Evolutionary conservation across 1,140 invertebrate genomes (phyloP).

Genomic region (Cryptotermes secundus): DNA sequence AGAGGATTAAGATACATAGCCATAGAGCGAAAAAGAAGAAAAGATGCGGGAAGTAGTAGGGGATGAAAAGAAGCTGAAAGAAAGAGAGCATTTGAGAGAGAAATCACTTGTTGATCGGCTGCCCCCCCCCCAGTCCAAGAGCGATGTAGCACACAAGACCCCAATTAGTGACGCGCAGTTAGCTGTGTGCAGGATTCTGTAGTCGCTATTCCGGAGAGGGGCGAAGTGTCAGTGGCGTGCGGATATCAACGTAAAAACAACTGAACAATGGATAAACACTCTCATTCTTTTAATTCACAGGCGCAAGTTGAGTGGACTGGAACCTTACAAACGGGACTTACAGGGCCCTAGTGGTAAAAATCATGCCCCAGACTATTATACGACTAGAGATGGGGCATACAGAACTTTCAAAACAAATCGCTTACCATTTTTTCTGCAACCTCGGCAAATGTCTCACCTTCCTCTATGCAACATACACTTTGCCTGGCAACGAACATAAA

Average conservation of each 20-base stretch:
- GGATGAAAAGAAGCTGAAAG: background rate
- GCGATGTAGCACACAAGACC: constrained; percentile 26
- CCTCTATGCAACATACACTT: no score
- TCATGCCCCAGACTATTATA: no score
- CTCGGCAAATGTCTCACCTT: no score
- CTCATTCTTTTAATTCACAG: no score
- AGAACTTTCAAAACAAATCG: no score
- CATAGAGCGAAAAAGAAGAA: constrained; percentile 15
- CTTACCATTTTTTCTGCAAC: no score
- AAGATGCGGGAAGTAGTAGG: background rate
- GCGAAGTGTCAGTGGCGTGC: constrained; percentile 9
- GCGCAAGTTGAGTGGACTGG: no score
- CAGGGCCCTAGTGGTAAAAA: no score
- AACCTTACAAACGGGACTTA: no score
- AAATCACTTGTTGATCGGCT: constrained; percentile 21
- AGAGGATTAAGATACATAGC: background rate
- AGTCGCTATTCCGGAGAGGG: background rate
- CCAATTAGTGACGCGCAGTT: constrained; percentile 36
- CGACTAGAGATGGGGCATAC: no score
- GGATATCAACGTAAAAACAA: background rate
- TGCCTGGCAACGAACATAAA: no score
- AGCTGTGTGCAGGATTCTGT: constrained; percentile 23
- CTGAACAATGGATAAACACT: background rate
- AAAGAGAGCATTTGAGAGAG: constrained; percentile 21
- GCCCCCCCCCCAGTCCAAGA: background rate